These are phyloP conservation scores for Cepphus grylle DNA, from an alignment of 2,113 vertebrate species.

Conservation along the genomic window DNA sequence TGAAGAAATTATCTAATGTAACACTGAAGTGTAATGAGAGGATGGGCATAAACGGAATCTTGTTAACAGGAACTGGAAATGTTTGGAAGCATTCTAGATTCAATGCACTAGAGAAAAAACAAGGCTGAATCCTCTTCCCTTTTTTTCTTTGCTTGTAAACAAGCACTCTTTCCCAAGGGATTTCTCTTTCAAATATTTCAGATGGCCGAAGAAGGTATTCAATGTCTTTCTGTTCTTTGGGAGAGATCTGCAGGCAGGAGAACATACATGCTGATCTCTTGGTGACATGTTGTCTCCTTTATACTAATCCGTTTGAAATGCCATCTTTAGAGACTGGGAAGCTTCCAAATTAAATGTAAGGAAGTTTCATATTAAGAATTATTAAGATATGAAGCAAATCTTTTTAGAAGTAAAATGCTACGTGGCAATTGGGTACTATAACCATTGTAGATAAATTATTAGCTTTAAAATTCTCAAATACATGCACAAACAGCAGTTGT, in stretches of 20 bases:
- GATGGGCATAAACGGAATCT: not conserved
- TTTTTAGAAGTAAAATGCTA: not conserved
- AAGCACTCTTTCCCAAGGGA: not conserved
- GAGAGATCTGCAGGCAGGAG: rapidly evolving
- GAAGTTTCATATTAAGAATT: not conserved
- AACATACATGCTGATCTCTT: not conserved
- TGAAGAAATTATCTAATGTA: not conserved
- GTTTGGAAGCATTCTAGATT: not conserved
- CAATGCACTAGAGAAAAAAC: not conserved
- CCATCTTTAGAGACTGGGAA: not conserved
- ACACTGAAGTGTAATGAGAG: not conserved
- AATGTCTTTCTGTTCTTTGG: not conserved
- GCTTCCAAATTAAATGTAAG: not conserved
- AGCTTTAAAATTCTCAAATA: not conserved
- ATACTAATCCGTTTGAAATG: not conserved
- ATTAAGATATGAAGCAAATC: not conserved
- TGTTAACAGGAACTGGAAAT: not conserved
- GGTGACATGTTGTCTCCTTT: not conserved
- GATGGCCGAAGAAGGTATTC: not conserved
- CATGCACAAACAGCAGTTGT: not conserved
- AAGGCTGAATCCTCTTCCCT: not conserved
- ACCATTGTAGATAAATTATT: not conserved
- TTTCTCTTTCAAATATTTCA: not conserved
- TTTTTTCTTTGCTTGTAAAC: not conserved
- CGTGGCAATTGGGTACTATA: not conserved